These are phyloP conservation scores for Anisognathus igniventris DNA, from an alignment of 2,797 vertebrate genomes.

Conservation along the genomic window DNA sequence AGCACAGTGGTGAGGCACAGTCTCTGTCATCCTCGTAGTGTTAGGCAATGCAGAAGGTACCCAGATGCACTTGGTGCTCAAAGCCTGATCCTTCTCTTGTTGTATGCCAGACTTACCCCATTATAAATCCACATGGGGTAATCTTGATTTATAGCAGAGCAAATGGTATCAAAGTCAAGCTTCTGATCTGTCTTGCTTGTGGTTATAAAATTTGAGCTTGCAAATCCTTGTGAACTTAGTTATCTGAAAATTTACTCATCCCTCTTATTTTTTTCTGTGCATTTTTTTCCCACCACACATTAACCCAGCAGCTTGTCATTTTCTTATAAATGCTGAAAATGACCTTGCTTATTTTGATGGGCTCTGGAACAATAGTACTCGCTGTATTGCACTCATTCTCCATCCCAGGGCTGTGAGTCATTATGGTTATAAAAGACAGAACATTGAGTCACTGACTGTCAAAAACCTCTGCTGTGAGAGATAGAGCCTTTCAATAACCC, in stretches of 20 bases:
- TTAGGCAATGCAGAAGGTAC: slow-evolving; percentile 16
- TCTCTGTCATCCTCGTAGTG: not conserved
- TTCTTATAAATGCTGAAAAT: slow-evolving; percentile 20
- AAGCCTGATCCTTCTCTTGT: not conserved
- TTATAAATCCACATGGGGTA: slow-evolving; percentile 4
- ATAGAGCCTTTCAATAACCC: slow-evolving; percentile 17
- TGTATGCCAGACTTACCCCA: not conserved
- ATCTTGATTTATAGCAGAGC: slow-evolving; percentile 29
- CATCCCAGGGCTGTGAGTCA: slow-evolving; percentile 52
- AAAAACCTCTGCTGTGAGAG: slow-evolving; percentile 15
- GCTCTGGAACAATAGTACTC: slow-evolving; percentile 41
- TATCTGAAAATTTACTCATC: not conserved
- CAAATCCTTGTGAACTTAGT: not conserved
- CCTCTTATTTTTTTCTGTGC: not conserved
- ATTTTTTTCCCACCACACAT: not conserved
- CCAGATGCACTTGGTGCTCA: not conserved
- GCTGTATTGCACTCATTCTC: slow-evolving; percentile 2
- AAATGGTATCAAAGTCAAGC: slow-evolving; percentile 38
- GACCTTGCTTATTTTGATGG: slow-evolving; percentile 59
- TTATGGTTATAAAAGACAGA: slow-evolving; percentile 52
- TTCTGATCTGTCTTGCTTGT: slow-evolving; percentile 6
- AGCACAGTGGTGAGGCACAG: not conserved
- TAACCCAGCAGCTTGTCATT: not conserved
- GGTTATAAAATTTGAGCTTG: not conserved
- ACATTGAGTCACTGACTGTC: slow-evolving; percentile 48